Evolutionary conservation across 2,888 invertebrate genomes (phyloP).

Genomic region (Diaperis boleti): DNA sequence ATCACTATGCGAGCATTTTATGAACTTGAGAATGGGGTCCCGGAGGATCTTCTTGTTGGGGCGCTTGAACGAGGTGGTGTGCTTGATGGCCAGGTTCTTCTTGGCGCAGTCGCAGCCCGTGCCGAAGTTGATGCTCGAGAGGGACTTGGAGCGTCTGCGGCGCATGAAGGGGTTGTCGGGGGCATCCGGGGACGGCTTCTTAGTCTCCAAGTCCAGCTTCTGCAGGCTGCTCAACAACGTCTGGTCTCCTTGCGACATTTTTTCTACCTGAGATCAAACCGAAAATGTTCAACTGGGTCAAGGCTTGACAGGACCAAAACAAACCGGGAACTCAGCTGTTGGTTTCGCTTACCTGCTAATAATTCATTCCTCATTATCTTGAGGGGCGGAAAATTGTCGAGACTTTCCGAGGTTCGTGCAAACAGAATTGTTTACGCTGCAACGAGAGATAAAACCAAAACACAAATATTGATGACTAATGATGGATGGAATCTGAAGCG

Average conservation of each 20-base stretch:
- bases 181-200: conserved; percentile 44
- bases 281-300: conserved; percentile 48
- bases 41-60: conserved; percentile 67
- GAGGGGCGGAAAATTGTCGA: background rate
- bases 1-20: conserved; percentile 59
- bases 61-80: conserved; percentile 59
- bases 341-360: conserved; percentile 20
- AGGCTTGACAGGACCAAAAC: conserved; percentile 50
- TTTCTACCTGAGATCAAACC: conserved; percentile 49
- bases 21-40: conserved; percentile 71
- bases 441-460: conserved; percentile 45
- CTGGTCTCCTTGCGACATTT: conserved; percentile 64
- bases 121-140: conserved; percentile 62
- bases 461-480: conserved; percentile 58
- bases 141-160: conserved; percentile 63
- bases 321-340: conserved; percentile 22
- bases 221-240: conserved; percentile 60
- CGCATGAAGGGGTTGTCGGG: conserved; percentile 61
- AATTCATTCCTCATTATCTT: conserved; percentile 41
- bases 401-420: conserved; percentile 8
- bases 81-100: conserved; percentile 55
- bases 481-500: conserved; percentile 35
- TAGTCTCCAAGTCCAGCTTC: conserved; percentile 61
- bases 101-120: conserved; percentile 58
- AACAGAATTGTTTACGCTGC: conserved; percentile 23